Conservation (phyloP, 2,888 invertebrate species). For the Drosophila paramelanica region DNA sequence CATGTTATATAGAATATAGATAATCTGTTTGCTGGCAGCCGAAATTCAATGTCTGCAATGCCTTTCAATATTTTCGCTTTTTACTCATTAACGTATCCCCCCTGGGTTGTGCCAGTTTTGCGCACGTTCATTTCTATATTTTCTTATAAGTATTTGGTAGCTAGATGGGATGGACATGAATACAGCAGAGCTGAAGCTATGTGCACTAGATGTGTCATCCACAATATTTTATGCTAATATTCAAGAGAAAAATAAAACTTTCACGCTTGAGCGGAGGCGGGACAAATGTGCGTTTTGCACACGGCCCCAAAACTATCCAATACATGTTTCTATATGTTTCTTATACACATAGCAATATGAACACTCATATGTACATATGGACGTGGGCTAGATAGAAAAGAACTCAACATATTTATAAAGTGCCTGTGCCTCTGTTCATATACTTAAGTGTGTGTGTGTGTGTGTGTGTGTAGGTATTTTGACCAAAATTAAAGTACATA, state of each 20-base stretch:
- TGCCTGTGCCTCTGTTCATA: slow-evolving; percentile 42
- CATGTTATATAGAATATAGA: slow-evolving; percentile 21
- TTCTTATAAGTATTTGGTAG: slow-evolving; percentile 28
- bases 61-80: slow-evolving; percentile 63
- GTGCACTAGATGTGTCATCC: slow-evolving; percentile 79
- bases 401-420: slow-evolving; percentile 57
- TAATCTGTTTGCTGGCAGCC: slow-evolving; percentile 59
- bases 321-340: slow-evolving; percentile 46
- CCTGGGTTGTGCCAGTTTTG: slow-evolving; percentile 56
- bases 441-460: slow-evolving; percentile 4
- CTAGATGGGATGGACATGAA: slow-evolving; percentile 49
- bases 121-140: slow-evolving; percentile 52
- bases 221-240: slow-evolving; percentile 80
- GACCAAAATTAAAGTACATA: slow-evolving; percentile 54
- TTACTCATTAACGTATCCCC: slow-evolving; percentile 40
- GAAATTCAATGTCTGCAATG: slow-evolving; percentile 59
- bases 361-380: slow-evolving; percentile 16
- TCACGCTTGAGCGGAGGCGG: slow-evolving; percentile 79
- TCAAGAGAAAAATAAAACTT: slow-evolving; percentile 71
- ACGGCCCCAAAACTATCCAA: slow-evolving; percentile 64
- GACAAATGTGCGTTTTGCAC: slow-evolving; percentile 76
- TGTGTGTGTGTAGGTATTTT: slow-evolving; percentile 1
- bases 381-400: slow-evolving; percentile 27
- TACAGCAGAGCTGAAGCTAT: slow-evolving; percentile 31
- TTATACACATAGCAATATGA: slow-evolving; percentile 21